Base-by-base conservation (phyloP, 2,888 invertebrate species). In the Thalpophila matura region DNA sequence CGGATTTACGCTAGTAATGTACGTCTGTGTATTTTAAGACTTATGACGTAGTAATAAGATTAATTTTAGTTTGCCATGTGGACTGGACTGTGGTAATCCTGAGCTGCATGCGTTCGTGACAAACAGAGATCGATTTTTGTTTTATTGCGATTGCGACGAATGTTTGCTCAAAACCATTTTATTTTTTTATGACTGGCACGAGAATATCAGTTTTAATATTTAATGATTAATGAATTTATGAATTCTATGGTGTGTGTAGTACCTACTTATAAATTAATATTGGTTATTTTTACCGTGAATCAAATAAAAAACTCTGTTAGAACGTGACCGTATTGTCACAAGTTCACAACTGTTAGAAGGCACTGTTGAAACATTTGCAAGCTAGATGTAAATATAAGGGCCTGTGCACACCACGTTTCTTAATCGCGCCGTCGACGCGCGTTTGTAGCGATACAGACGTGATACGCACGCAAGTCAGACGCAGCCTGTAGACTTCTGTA, bases 41-140 rank as follows among this genome's bases (percentile, higher is more conserved):
- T 1, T 71, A 59, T 55, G 7, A 1, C 33, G 2, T 22, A 7
- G 4, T 12, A 22, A 51, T 68, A 78, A 27, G 56, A 60, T 71
- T 62, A 31, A 49, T 47, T 62, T 61, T 63, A 5, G 47, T 9
- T 9, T 62, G 57, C 0, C 31, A 33, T 33, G 40, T 55, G n/a
- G n/a, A n/a, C n/a, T n/a, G n/a, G n/a, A n/a, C n/a, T n/a, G n/a
- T n/a, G 14, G 10, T 47, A 46, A 51, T 58, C 45, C 31, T 61
- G 37, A 26, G 54, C 27, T 37, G 27, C 40, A 31, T 35, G 55
- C 49, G 33, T 67, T 72, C 79, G 79, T 79, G 79, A 79, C 81
- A 79, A 79, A 75, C 65, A 62, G 53, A 24, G 33, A 81, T 79
- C 69, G 77, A 75, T 79, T 79, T 78, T 78, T 74, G 58, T 78